phyloP scores from a whole-genome alignment of 2,888 invertebrate species.

The Mesorhabditis spiculigera region DNA sequence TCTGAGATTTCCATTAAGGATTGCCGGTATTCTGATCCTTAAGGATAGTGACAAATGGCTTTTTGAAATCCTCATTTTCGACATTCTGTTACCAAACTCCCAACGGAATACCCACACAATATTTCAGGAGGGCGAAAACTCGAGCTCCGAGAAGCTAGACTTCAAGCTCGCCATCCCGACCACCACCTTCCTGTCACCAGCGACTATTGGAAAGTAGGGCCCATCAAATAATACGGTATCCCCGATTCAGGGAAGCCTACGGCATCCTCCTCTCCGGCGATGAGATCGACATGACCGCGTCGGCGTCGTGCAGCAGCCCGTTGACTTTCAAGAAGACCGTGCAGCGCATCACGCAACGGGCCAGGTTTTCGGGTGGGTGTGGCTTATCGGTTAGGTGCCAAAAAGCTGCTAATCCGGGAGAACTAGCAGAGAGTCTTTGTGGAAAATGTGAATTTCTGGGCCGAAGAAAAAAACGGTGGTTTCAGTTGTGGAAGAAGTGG shows the following conservation, averaged over 20 bases:
- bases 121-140: constrained; percentile 28
- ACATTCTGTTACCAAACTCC: no score
- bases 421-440: neutral
- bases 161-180: constrained; percentile 66
- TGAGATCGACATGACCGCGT: constrained; percentile 32
- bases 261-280: constrained; percentile 30
- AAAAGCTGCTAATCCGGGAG: neutral
- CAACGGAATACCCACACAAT: no score
- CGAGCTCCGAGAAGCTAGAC: constrained; percentile 65
- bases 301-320: constrained; percentile 19
- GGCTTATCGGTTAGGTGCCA: neutral
- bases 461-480: constrained; percentile 8
- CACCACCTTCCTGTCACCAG: constrained; percentile 62
- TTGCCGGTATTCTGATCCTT: no score
- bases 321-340: constrained; percentile 27
- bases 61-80: no score
- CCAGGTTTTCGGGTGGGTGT: constrained; percentile 16
- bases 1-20: no score
- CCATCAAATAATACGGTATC: neutral
- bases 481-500: constrained; percentile 65
- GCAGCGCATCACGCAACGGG: constrained; percentile 23
- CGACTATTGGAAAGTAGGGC: constrained; percentile 35
- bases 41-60: no score
- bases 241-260: constrained; percentile 28
- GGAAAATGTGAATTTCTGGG: no score